A percentile compares a stretch with the other conserved stretches of the same genome.
These are phyloP conservation scores for Phrynocephalus guinanensis DNA, from an alignment of 2,797 vertebrate species.

Conservation along the genomic window DNA sequence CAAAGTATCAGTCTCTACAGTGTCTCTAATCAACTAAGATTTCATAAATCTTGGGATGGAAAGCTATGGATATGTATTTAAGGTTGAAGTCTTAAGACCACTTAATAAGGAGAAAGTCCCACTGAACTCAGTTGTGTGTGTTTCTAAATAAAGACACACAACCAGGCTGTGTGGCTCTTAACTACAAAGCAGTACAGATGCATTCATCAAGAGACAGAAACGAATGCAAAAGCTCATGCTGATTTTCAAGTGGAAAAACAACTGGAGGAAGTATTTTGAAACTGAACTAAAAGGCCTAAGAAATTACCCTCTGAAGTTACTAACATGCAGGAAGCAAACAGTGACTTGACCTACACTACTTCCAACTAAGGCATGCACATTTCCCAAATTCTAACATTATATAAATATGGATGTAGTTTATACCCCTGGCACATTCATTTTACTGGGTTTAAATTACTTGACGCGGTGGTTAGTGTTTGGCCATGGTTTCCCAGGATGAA, in stretches of 20 bases:
- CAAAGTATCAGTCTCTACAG: background rate
- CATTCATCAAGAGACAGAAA: background rate
- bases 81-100: background rate
- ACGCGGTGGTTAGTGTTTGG: constrained; percentile 45
- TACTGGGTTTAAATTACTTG: constrained; percentile 34
- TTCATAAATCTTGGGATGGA: background rate
- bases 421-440: constrained; percentile 14
- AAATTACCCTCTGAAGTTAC: background rate
- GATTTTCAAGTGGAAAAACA: background rate
- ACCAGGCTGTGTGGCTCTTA: background rate
- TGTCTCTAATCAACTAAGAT: background rate
- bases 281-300: background rate
- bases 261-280: background rate
- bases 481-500: constrained; percentile 63
- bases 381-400: background rate
- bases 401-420: constrained; percentile 12
- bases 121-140: background rate
- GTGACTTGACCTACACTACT: too few species aligned
- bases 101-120: background rate
- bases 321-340: constrained; percentile 6
- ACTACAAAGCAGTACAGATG: background rate
- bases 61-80: background rate
- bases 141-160: background rate
- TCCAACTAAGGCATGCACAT: too few species aligned
- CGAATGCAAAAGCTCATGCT: background rate